A percentile compares a stretch with the other conserved stretches of the same genome.
These are phyloP conservation scores for Mionectes olivaceus DNA, from an alignment of 2,797 vertebrate genomes.

Conservation along the genomic window DNA sequence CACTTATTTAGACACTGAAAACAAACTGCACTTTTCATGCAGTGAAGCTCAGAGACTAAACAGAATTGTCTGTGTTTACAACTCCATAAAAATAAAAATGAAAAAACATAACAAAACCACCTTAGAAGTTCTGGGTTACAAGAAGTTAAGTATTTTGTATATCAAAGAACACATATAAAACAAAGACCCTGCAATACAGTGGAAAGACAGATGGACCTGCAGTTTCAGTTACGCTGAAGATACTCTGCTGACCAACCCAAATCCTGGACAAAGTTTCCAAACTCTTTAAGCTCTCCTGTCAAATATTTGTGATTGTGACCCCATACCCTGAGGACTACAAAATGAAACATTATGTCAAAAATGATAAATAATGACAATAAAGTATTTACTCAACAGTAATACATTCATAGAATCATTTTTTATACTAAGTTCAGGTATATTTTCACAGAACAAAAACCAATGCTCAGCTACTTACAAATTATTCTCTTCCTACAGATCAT, in stretches of 20 bases:
- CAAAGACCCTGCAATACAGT: not conserved
- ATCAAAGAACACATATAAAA: not conserved
- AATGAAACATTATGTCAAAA: not conserved
- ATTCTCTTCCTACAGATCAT: not conserved
- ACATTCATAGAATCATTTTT: not conserved
- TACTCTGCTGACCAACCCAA: not conserved
- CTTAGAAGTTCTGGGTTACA: not conserved
- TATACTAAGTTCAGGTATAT: not conserved
- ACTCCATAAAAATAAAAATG: not conserved
- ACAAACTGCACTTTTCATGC: not conserved
- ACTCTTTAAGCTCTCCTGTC: not conserved
- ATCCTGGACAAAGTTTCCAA: not conserved
- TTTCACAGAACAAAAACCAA: not conserved
- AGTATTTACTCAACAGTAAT: not conserved
- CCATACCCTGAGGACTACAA: slow-evolving; percentile 5
- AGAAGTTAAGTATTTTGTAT: not conserved
- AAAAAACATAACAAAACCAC: not conserved
- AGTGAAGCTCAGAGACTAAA: not conserved
- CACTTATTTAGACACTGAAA: not conserved
- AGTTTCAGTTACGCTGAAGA: not conserved
- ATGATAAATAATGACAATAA: not conserved
- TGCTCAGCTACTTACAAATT: not conserved
- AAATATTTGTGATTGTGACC: not conserved
- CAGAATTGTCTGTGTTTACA: not conserved
- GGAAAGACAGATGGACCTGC: not conserved